Evolutionary conservation across 2,797 vertebrate genomes (phyloP), one percentile per base, ranked within the genome.

Genomic region (Rhyacichthys aspro): DNA sequence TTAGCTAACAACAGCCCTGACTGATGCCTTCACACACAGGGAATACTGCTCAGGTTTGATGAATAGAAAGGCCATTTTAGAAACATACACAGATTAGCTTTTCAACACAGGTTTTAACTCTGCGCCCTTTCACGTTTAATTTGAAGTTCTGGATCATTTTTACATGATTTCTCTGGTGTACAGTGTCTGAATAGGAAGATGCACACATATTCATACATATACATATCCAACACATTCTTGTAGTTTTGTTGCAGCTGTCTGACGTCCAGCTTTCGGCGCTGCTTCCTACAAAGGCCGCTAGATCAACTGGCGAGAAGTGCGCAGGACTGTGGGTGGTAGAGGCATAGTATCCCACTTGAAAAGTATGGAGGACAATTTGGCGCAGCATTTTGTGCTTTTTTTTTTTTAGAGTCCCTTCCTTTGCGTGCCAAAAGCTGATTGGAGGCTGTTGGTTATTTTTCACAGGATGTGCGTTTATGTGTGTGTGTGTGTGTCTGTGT

Each of bases 381-480:
- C 96, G 94, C 91, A 90, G 94, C 91, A 91, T 94, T 95, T 95
- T 95, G 94, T 94, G 93, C 67, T 76, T 81, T 62, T 78, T 79
- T 93, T 82, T 83, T 74, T 28, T 60, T 34, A 72, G 75, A 81
- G 77, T 80, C 93, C 91, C 93, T 94, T 92, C 92, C 95, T 94
- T 92, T 94, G 94, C 93, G 93, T 96, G 95, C 94, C 94, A 96
- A 95, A 94, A 96, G 94, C 96, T 95, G 95, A 96, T 97, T 95
- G 96, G 94, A 96, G 94, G 87, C 88, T 95, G 95, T 95, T 97
- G 95, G 95, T 96, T 97, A 96, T 97, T 97, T 98, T 96, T 97
- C 95, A 96, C 94, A 97, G 95, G 95, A 95, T 89, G 89, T 86
- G 85, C 62, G 82, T 82, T 69, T 85, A 74, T 76, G 78, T 76